Evolutionary conservation across 2,888 invertebrate species (phyloP).

Genomic region (Xylophagus ater): DNA sequence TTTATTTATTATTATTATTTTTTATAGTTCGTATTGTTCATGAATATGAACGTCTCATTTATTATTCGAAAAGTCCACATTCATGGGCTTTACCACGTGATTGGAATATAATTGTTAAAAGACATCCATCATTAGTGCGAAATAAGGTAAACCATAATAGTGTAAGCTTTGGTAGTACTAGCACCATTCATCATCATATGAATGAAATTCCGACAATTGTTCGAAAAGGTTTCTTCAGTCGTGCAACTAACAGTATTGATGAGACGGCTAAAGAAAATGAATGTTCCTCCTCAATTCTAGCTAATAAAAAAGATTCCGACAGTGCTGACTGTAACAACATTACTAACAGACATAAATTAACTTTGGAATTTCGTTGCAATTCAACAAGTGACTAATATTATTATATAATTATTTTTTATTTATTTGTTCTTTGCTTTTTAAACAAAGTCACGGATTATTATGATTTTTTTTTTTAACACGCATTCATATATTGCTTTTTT

Average conservation of each 20-base stretch:
- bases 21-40: conserved; percentile 33
- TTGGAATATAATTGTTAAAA: conserved; percentile 34
- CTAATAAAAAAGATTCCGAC: neutral
- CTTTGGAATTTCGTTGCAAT: conserved; percentile 26
- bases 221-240: conserved; percentile 30
- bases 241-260: conserved; percentile 28
- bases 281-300: conserved; percentile 5
- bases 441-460: neutral
- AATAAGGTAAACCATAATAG: conserved; percentile 36
- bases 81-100: conserved; percentile 35
- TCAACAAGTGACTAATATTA: conserved; percentile 26
- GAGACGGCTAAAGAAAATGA: conserved; percentile 17
- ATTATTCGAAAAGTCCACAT: conserved; percentile 37
- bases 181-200: conserved; percentile 18
- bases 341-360: conserved; percentile 21
- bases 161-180: conserved; percentile 16
- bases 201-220: conserved; percentile 22
- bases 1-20: conserved; percentile 1
- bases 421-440: neutral
- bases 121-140: conserved; percentile 34
- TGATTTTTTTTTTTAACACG: neutral
- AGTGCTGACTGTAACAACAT: conserved; percentile 9
- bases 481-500: neutral
- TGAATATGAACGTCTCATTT: conserved; percentile 35
- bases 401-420: conserved; percentile 4